A percentile compares a stretch with the other conserved stretches of the same genome.
These are phyloP conservation scores for Lacerta bilineata DNA, from an alignment of 2,797 vertebrate genomes.

Conservation along the genomic window DNA sequence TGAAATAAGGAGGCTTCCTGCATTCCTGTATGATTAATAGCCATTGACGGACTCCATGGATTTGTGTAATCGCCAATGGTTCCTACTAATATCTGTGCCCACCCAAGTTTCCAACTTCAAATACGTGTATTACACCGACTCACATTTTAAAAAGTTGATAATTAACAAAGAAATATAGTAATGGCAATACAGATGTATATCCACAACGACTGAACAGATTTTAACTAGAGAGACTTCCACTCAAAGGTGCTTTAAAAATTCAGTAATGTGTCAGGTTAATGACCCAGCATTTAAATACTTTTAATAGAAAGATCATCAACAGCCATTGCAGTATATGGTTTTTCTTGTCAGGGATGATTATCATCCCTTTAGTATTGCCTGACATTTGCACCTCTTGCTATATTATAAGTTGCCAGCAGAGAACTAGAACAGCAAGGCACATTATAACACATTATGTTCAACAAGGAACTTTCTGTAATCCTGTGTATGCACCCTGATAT, in stretches of 20 bases:
- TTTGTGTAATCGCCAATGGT: neutral
- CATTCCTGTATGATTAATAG: too few relatives aligned
- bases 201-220: slow-evolving; percentile 15
- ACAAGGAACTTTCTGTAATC: neutral
- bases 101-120: neutral
- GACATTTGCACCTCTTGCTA: neutral
- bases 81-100: neutral
- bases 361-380: neutral
- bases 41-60: neutral
- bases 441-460: neutral
- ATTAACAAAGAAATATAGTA: slow-evolving; percentile 35
- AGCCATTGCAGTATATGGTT: neutral
- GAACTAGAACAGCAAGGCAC: neutral
- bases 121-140: neutral
- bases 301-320: slow-evolving; percentile 38
- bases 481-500: neutral
- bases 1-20: too few relatives aligned
- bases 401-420: neutral
- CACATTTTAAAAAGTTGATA: neutral
- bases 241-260: slow-evolving; percentile 46
- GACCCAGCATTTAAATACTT: slow-evolving; percentile 36
- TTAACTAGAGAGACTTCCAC: slow-evolving; percentile 36
- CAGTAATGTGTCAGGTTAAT: slow-evolving; percentile 43
- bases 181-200: slow-evolving; percentile 41
- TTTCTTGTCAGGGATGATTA: neutral